Conservation (phyloP, 1,140 invertebrate genomes). For the Sarcophaga bullata region DNA sequence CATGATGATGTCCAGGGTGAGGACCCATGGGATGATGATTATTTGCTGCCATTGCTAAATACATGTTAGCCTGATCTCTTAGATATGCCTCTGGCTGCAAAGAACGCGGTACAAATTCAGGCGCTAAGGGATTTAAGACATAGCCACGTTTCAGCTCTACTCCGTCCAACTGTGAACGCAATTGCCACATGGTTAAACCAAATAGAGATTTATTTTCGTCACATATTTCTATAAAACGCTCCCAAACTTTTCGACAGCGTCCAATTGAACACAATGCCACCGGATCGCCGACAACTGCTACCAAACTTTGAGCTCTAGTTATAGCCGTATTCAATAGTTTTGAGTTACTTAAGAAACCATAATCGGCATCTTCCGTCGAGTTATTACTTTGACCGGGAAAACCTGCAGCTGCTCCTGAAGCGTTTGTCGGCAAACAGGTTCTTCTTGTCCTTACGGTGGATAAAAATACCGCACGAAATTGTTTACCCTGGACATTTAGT, state of each 20-base stretch:
- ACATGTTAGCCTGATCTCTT: constrained; percentile 60
- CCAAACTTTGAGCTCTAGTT: constrained; percentile 86
- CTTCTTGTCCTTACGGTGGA: constrained; percentile 84
- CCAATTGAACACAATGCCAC: constrained; percentile 86
- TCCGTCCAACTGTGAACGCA: constrained; percentile 76
- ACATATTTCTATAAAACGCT: constrained; percentile 80
- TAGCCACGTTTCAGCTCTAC: constrained; percentile 80
- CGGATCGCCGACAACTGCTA: constrained; percentile 89
- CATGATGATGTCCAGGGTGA: constrained; percentile 37
- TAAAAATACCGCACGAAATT: constrained; percentile 86
- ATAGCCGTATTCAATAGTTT: constrained; percentile 88
- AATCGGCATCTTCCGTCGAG: constrained; percentile 74
- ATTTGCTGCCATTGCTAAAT: constrained; percentile 55
- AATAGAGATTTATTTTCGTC: constrained; percentile 79
- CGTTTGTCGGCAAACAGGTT: constrained; percentile 70
- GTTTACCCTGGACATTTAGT: constrained; percentile 90
- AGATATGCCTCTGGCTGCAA: constrained; percentile 67
- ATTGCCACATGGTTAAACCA: constrained; percentile 77
- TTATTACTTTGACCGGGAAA: constrained; percentile 60
- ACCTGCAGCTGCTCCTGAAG: constrained; percentile 44
- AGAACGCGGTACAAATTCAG: constrained; percentile 80
- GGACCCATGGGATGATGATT: constrained; percentile 52
- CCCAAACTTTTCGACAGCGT: constrained; percentile 86
- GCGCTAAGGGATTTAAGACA: constrained; percentile 83
- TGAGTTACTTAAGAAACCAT: constrained; percentile 87